Percentiles rank a stretch among this genome's conserved stretches.
Evolutionary conservation across 2,113 vertebrate genomes (phyloP).

Genomic region (Chauna torquata): DNA sequence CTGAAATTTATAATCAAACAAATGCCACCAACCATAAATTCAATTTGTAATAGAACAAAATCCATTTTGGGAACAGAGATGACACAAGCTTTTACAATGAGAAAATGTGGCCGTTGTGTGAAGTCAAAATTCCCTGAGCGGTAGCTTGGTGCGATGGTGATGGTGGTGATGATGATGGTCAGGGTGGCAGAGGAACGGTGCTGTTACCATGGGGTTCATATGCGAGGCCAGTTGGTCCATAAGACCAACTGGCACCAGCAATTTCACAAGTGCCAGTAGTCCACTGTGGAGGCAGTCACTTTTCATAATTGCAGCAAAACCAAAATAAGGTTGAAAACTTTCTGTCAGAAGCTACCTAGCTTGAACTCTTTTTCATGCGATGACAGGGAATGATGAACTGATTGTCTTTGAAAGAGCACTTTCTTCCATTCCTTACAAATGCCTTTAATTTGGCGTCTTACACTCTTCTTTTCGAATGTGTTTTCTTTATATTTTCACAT

Average conservation of each 20-base stretch:
- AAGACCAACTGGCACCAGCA: not conserved
- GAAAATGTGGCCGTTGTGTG: not conserved
- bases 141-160: not conserved
- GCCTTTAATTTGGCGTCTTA: not conserved
- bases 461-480: not conserved
- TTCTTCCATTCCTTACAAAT: not conserved
- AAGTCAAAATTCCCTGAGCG: not conserved
- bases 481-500: not conserved
- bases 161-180: not conserved
- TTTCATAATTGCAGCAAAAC: not conserved
- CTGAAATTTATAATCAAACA: conserved; percentile 29
- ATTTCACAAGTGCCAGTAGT: not conserved
- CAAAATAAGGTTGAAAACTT: not conserved
- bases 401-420: not conserved
- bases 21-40: conserved; percentile 1
- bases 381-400: not conserved
- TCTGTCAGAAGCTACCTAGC: not conserved
- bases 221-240: not conserved
- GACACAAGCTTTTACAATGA: not conserved
- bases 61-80: not conserved
- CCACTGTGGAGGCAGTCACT: not conserved
- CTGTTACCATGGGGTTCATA: not conserved
- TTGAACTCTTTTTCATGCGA: not conserved
- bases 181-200: not conserved
- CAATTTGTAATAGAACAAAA: not conserved